Evolutionary conservation across 2,797 vertebrate species (phyloP).

Genomic region (Heterohyrax brucei): DNA sequence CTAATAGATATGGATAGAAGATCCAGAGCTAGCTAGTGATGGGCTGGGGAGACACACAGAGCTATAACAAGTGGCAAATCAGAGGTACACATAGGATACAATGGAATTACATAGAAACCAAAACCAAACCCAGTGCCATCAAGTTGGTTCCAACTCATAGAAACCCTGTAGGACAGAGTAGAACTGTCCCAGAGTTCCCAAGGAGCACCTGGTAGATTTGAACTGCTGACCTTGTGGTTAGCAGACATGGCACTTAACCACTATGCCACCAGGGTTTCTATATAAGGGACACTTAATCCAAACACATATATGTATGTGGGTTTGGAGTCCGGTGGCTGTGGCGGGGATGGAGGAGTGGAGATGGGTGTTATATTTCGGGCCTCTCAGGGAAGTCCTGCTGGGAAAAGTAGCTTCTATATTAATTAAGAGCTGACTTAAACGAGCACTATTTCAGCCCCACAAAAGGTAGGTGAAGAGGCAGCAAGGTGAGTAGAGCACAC

Average conservation of each 20-base stretch:
- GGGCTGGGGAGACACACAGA: not conserved
- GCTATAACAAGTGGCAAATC: conserved; percentile 13
- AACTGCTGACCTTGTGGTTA: too few relatives aligned
- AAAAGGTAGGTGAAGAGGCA: not conserved
- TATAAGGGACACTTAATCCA: not conserved
- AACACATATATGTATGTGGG: not conserved
- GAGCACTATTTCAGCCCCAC: conserved; percentile 26
- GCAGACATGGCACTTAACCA: too few relatives aligned
- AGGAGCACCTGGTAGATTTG: too few relatives aligned
- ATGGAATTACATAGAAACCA: not conserved
- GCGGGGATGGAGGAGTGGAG: too few relatives aligned
- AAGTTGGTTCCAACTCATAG: too few relatives aligned
- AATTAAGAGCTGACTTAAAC: conserved; percentile 20
- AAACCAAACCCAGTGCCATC: too few relatives aligned
- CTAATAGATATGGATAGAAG: conserved; percentile 1
- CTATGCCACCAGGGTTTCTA: not conserved
- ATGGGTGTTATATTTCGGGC: too few relatives aligned
- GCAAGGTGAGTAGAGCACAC: not conserved
- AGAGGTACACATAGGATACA: not conserved
- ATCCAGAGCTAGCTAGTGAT: not conserved
- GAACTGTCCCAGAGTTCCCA: too few relatives aligned
- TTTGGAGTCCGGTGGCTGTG: too few relatives aligned
- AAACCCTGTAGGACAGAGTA: too few relatives aligned
- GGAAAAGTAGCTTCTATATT: conserved; percentile 48
- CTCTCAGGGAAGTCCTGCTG: not conserved